These are phyloP conservation scores for Hemiscyllium ocellatum DNA, from an alignment of 2,113 vertebrate genomes.

Conservation along the genomic window DNA sequence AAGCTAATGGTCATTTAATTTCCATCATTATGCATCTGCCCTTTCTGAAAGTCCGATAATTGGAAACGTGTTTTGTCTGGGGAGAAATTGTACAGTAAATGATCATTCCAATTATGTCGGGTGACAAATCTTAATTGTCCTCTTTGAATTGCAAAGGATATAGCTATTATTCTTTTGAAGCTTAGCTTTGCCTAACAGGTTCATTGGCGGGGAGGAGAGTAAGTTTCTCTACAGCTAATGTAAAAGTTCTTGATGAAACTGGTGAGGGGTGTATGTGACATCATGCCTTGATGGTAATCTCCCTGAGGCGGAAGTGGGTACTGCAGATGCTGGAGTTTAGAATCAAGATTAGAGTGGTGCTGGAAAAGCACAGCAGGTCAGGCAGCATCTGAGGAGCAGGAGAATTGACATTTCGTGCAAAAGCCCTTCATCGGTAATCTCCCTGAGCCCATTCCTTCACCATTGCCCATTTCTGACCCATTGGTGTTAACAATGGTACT, in stretches of 20 bases:
- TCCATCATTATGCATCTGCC: not conserved
- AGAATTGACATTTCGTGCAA: no score
- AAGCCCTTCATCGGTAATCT: not conserved
- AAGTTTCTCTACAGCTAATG: not conserved
- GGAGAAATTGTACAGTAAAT: not conserved
- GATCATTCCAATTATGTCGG: not conserved
- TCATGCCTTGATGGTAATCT: not conserved
- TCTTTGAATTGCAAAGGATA: not conserved
- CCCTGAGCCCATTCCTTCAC: not conserved
- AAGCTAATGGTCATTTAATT: slow-evolving; percentile 8
- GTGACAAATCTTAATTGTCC: not conserved
- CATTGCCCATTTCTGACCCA: not conserved
- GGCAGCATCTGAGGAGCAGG: no score
- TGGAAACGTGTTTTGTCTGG: not conserved
- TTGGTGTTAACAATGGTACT: not conserved
- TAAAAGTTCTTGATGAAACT: not conserved
- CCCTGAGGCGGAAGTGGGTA: no score
- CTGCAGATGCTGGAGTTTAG: no score
- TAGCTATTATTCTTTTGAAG: not conserved
- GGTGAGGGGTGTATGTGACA: not conserved
- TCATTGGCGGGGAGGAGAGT: not conserved
- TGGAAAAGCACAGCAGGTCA: no score
- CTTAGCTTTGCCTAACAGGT: not conserved
- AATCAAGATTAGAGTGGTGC: no score
- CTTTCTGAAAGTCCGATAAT: slow-evolving; percentile 19